Evolutionary conservation across 2,113 vertebrate genomes (phyloP).

Genomic region (Seriola quinqueradiata): DNA sequence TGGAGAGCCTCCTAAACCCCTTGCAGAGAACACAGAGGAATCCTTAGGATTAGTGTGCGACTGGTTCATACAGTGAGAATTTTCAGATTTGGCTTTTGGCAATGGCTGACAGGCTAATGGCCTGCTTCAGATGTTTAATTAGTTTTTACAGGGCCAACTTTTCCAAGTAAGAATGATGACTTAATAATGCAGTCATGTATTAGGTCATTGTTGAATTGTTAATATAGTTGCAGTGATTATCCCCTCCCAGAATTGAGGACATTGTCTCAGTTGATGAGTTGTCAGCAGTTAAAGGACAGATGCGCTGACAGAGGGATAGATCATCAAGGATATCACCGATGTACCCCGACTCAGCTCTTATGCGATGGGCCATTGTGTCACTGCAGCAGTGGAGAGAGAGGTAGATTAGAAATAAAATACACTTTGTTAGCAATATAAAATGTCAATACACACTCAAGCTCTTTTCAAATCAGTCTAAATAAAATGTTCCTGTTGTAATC

Average conservation of each 20-base stretch:
- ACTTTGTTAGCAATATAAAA: background rate
- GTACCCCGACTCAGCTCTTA: slow-evolving; percentile 5
- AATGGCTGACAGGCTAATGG: slow-evolving; percentile 47
- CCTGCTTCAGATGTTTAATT: slow-evolving; percentile 57
- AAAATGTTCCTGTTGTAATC: background rate
- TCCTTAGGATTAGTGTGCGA: slow-evolving; percentile 42
- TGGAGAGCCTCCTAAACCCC: slow-evolving; percentile 48
- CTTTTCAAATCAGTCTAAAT: background rate
- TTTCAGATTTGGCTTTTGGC: slow-evolving; percentile 53
- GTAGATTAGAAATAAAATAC: background rate
- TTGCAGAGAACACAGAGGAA: slow-evolving; percentile 31
- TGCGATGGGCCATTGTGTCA: background rate
- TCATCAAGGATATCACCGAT: background rate
- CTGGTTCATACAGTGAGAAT: slow-evolving; percentile 30
- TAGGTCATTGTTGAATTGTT: slow-evolving; percentile 56
- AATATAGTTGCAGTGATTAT: slow-evolving; percentile 60
- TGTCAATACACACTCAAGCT: background rate
- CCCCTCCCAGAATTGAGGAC: slow-evolving; percentile 18
- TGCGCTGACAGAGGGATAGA: slow-evolving; percentile 32
- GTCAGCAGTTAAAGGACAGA: slow-evolving; percentile 53
- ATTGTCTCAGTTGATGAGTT: slow-evolving; percentile 34
- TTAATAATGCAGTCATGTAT: slow-evolving; percentile 47
- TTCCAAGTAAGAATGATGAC: slow-evolving; percentile 45
- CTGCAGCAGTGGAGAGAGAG: background rate
- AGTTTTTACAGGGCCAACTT: slow-evolving; percentile 57